Base-by-base conservation (phyloP, 2,888 invertebrate genomes). In the Noctua pronuba region DNA sequence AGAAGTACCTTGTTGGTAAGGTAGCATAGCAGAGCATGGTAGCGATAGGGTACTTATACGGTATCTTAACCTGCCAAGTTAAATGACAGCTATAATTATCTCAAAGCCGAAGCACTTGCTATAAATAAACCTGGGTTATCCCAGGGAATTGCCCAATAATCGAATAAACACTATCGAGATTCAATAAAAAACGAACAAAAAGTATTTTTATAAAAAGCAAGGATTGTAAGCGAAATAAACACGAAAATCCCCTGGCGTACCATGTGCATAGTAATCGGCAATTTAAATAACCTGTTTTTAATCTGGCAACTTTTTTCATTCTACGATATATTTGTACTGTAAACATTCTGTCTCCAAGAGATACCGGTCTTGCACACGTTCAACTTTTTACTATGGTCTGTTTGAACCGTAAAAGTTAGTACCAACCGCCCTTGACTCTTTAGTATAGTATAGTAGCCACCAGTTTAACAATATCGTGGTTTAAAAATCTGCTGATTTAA, bases 271-370 rank as follows among this genome's bases (percentile, higher is more conserved):
- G 18, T 55, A 67, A 79, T 73, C 71, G 41, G 28, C 21, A 52
- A 73, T 82, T 73, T 28, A 65, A 66, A 65, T 24, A 67, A 82
- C 85, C 21, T 31, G 82, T 79, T 85, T 80, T 69, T 62, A 64
- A 31, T 46, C 5, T 64, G 41, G 44, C 55, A 41, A 52, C 67
- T 28, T 77, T 73, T 79, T 69, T 38, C 35, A 10, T 60, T 77
- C 55, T 10, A 24, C 35, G 24, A 21, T 60, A 70, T 65, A 13
- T 86, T 72, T 71, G 52, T 72, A 58, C 28, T 74, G 38, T 73
- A 72, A 75, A 67, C 60, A 58, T 28, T 44, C 24, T 55, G 71
- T 75, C 58, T 69, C 62, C 21, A 41, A 44, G 35, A 35, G 46
- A 18, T 73, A 78, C 41, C 16, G 28, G 65, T 60, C 31, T 41